Conservation (phyloP, 2,113 vertebrate genomes). For the Ibidorhyncha struthersii region DNA sequence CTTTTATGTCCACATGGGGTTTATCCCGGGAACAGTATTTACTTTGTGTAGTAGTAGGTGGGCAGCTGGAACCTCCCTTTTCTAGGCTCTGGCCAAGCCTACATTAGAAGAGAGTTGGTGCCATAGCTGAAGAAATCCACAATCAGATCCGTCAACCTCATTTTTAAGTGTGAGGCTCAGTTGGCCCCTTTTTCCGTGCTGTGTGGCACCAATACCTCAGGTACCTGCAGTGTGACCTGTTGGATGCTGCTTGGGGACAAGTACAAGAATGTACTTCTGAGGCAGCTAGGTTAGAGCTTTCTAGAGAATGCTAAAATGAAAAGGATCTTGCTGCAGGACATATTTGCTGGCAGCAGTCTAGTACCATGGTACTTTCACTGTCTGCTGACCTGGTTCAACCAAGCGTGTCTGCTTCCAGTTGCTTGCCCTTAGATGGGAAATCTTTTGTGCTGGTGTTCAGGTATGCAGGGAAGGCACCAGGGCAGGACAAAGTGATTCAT, state of each 20-base stretch:
- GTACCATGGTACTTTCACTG: too few species aligned
- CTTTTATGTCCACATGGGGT: neutral
- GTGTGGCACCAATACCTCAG: neutral
- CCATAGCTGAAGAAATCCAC: neutral
- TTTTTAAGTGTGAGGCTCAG: neutral
- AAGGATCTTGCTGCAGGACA: neutral
- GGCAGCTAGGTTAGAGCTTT: neutral
- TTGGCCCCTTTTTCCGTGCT: neutral
- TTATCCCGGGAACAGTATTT: neutral
- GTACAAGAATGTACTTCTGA: neutral
- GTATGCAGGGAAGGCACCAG: neutral
- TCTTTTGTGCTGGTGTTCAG: neutral
- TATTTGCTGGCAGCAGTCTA: neutral
- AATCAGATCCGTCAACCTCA: fast-evolving
- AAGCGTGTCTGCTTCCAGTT: neutral
- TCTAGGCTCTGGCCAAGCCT: neutral
- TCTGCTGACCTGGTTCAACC: neutral
- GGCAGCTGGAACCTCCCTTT: neutral
- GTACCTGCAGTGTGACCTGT: neutral
- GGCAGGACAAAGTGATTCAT: neutral
- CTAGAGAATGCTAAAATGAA: fast-evolving
- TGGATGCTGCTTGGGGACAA: neutral
- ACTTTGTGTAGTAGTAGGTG: neutral
- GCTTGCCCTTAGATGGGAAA: neutral
- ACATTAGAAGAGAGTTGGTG: neutral